phyloP scores from a whole-genome alignment of 2,888 invertebrate species.

The Suillia variegata region DNA sequence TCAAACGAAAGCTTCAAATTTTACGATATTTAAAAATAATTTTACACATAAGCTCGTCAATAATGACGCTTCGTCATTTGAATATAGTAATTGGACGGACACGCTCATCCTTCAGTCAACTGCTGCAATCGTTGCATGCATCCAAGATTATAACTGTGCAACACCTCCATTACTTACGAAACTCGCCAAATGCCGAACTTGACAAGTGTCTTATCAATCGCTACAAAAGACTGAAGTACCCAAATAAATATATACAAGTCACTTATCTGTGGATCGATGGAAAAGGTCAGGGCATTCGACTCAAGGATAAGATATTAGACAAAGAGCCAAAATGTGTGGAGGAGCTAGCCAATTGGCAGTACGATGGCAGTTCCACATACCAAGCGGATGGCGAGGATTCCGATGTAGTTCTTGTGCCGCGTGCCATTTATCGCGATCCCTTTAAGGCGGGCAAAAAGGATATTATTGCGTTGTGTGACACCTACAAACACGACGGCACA shows the following conservation, averaged over 20 bases:
- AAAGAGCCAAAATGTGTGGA: slow-evolving; percentile 66
- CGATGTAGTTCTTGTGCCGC: slow-evolving; percentile 76
- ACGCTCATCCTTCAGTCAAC: too few species aligned
- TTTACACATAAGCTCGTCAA: too few species aligned
- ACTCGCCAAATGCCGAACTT: slow-evolving; percentile 79
- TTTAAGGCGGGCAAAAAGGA: slow-evolving; percentile 73
- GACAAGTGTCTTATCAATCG: slow-evolving; percentile 73
- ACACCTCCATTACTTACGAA: slow-evolving; percentile 38
- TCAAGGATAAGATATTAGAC: slow-evolving; percentile 73
- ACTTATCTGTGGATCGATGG: slow-evolving; percentile 81
- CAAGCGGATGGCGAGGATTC: slow-evolving; percentile 70
- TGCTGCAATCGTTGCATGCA: too few species aligned
- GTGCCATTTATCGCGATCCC: slow-evolving; percentile 79
- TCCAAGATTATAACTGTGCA: too few species aligned
- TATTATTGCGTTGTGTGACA: slow-evolving; percentile 77
- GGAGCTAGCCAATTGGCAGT: slow-evolving; percentile 76
- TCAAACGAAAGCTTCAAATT: too few species aligned
- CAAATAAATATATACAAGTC: slow-evolving; percentile 66
- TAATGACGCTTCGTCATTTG: too few species aligned
- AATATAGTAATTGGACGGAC: too few species aligned
- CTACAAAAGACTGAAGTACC: slow-evolving; percentile 69
- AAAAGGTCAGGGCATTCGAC: slow-evolving; percentile 70
- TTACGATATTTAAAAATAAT: too few species aligned
- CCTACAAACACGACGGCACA: slow-evolving; percentile 68
- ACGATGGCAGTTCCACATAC: slow-evolving; percentile 74